A percentile compares a stretch with the other conserved stretches of the same genome.
Conservation (phyloP, 2,797 vertebrate genomes). For the Chelmon rostratus region DNA sequence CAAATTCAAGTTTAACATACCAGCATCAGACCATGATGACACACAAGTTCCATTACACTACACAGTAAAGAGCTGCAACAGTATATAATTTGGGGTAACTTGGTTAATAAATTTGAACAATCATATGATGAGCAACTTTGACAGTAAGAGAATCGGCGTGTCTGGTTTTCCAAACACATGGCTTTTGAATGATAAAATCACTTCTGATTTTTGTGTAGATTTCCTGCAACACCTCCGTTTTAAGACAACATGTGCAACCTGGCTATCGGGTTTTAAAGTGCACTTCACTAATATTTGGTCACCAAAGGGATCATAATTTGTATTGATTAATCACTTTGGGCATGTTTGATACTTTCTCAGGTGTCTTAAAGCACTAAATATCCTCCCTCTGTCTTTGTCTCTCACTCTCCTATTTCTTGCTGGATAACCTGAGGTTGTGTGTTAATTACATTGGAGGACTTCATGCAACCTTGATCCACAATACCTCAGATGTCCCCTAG, state of each 20-base stretch:
- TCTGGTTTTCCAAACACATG: conserved; percentile 21
- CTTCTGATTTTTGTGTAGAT: background rate
- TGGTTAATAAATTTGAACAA: background rate
- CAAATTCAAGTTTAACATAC: conserved; percentile 38
- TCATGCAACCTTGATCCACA: conserved; percentile 43
- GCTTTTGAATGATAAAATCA: conserved; percentile 27
- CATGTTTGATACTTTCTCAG: conserved; percentile 18
- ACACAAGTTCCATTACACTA: background rate
- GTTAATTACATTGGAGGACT: conserved; percentile 23
- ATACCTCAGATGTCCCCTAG: conserved; percentile 55
- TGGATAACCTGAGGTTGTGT: conserved; percentile 45
- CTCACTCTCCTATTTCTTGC: background rate
- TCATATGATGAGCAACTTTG: background rate
- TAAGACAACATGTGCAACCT: conserved; percentile 60
- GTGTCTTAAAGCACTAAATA: background rate
- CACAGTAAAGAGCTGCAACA: conserved; percentile 20
- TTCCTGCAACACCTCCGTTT: conserved; percentile 43
- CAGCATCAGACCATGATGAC: conserved; percentile 10
- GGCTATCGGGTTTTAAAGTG: conserved; percentile 65
- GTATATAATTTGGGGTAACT: background rate
- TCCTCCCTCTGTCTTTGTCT: conserved; percentile 1
- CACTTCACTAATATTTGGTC: conserved; percentile 75
- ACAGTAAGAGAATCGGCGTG: background rate
- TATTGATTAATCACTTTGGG: conserved; percentile 10
- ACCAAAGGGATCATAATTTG: conserved; percentile 32